Evolutionary conservation across 2,888 invertebrate genomes (phyloP).

Genomic region (Trachelus iudaicus): DNA sequence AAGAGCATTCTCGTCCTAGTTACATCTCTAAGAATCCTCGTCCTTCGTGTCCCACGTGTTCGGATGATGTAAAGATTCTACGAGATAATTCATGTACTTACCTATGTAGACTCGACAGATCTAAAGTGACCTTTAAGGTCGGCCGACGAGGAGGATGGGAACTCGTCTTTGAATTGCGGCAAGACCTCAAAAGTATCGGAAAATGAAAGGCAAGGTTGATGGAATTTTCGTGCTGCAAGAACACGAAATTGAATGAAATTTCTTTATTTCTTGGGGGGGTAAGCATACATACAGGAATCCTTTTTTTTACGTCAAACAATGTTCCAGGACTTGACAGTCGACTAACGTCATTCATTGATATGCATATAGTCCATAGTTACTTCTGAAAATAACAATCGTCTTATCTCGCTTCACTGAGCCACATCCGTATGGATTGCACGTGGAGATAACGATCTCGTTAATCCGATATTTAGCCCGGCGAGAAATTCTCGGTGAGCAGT

Average conservation of each 20-base stretch:
- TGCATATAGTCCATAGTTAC: not conserved
- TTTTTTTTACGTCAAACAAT: too few relatives aligned
- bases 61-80: not conserved
- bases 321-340: not conserved
- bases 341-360: not conserved
- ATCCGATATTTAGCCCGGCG: not conserved
- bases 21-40: not conserved
- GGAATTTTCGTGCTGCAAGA: too few relatives aligned
- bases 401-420: not conserved
- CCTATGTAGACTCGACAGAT: not conserved
- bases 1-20: not conserved
- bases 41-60: not conserved
- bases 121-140: not conserved
- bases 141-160: too few relatives aligned
- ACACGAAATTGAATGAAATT: too few relatives aligned
- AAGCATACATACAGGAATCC: too few relatives aligned
- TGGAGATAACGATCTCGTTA: not conserved
- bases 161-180: too few relatives aligned
- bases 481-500: not conserved
- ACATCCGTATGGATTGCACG: not conserved
- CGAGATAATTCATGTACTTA: not conserved
- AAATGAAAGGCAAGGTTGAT: not conserved
- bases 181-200: not conserved
- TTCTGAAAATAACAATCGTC: not conserved
- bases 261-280: too few relatives aligned